phyloP scores from a whole-genome alignment of 2,113 vertebrate species.

The Origma solitaria region DNA sequence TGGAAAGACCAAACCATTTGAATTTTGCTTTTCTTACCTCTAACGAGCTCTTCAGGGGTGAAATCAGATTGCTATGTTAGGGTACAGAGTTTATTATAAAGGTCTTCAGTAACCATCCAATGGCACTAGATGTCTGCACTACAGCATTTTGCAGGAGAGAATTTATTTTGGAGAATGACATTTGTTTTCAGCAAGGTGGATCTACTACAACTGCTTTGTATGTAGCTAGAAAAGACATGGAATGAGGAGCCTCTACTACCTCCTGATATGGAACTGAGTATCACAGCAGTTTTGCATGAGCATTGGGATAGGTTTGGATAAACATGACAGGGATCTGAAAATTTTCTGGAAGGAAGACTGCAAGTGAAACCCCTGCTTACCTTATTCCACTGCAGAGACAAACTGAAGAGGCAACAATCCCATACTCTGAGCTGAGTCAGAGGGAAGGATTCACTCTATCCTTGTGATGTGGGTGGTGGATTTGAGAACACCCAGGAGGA shows the following conservation, averaged over 20 bases:
- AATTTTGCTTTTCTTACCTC: background rate
- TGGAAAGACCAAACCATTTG: background rate
- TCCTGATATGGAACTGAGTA: background rate
- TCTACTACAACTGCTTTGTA: background rate
- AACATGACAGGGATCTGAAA: background rate
- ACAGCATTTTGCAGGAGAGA: background rate
- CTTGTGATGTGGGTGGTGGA: background rate
- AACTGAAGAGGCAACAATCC: background rate
- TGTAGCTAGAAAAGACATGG: background rate
- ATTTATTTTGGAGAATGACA: background rate
- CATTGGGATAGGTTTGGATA: background rate
- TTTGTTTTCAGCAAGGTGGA: background rate
- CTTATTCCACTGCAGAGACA: background rate
- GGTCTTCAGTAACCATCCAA: background rate
- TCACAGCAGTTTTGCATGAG: background rate
- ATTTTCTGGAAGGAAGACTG: background rate
- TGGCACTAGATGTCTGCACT: background rate
- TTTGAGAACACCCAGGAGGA: background rate
- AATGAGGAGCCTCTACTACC: background rate
- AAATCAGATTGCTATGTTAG: background rate
- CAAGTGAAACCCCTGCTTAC: background rate
- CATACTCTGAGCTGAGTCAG: background rate
- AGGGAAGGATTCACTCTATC: background rate
- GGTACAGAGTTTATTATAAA: background rate
- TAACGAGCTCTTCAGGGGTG: background rate